These are phyloP conservation scores for Laticauda colubrina DNA, from an alignment of 2,113 vertebrate genomes.

Conservation along the genomic window DNA sequence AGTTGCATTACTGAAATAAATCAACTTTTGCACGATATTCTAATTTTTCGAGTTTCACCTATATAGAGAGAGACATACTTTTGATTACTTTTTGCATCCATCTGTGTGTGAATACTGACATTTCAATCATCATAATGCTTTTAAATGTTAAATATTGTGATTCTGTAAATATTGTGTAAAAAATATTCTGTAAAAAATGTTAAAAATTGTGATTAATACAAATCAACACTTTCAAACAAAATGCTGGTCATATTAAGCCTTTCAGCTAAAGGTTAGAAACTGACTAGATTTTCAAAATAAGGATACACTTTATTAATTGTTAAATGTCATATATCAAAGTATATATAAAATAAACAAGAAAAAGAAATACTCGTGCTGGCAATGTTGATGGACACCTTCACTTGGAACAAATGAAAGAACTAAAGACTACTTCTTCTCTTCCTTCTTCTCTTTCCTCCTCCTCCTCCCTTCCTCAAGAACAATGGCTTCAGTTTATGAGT, in stretches of 20 bases:
- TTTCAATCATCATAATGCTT: not conserved
- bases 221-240: not conserved
- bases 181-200: not conserved
- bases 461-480: not conserved
- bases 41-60: no score
- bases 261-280: not conserved
- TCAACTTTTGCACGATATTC: no score
- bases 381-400: not conserved
- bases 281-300: not conserved
- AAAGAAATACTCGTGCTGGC: not conserved
- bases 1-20: no score
- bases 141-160: not conserved
- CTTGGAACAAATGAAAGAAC: not conserved
- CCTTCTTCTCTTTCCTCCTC: no score
- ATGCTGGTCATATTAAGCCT: not conserved
- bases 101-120: not conserved
- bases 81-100: not conserved
- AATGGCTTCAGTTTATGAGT: not conserved
- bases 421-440: no score
- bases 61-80: no score
- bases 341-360: not conserved
- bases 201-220: not conserved
- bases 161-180: no score
- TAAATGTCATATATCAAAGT: conserved; percentile 4
- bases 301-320: not conserved